Evolutionary conservation across 2,113 vertebrate species (phyloP).

Genomic region (Heptranchias perlo): DNA sequence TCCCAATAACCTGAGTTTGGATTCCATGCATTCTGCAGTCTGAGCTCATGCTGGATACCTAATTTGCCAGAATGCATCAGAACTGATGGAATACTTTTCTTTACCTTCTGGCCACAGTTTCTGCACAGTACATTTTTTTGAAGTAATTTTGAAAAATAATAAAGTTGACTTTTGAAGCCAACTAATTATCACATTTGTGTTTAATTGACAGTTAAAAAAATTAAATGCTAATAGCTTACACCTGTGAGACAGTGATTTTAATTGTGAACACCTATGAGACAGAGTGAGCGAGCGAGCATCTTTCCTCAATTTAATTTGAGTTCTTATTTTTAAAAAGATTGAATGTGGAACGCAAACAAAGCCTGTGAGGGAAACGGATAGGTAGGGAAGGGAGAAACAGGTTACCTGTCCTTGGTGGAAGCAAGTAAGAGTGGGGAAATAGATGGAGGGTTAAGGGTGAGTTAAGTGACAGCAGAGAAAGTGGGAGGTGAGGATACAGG

Average conservation of each 20-base stretch:
- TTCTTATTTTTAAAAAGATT: no score
- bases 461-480: background rate
- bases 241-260: no score
- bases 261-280: background rate
- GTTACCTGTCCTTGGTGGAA: background rate
- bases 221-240: background rate
- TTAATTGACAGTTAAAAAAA: background rate
- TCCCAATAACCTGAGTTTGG: background rate
- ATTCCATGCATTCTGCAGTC: background rate
- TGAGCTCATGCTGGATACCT: background rate
- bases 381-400: background rate
- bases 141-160: background rate
- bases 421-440: no score
- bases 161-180: background rate
- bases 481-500: background rate
- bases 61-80: background rate
- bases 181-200: background rate
- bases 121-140: background rate
- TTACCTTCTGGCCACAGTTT: background rate
- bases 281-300: background rate
- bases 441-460: no score
- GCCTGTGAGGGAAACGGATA: background rate
- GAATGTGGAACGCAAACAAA: background rate
- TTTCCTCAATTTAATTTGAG: background rate
- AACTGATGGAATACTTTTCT: background rate